Evolutionary conservation across 2,797 vertebrate genomes (phyloP).

Genomic region (Lepus oiostolus): DNA sequence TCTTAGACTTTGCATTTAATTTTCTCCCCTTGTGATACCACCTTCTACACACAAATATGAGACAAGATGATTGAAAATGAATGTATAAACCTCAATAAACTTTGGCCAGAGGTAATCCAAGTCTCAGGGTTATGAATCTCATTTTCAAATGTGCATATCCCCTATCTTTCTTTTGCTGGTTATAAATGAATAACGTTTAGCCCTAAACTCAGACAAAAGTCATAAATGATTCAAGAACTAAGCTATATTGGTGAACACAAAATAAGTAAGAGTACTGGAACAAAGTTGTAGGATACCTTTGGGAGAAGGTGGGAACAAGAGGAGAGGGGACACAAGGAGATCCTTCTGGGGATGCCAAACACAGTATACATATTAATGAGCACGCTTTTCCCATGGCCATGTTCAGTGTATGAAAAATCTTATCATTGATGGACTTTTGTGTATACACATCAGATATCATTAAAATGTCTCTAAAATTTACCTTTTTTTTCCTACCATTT

Average conservation of each 20-base stretch:
- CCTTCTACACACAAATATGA: constrained; percentile 11
- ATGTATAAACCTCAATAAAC: constrained; percentile 32
- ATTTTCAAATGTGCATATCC: constrained; percentile 1
- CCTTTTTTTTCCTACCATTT: not conserved
- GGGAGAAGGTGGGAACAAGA: not conserved
- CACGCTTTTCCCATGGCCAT: not conserved
- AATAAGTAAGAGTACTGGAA: not conserved
- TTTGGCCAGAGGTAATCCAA: constrained; percentile 31
- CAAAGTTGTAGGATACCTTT: not conserved
- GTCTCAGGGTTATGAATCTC: constrained; percentile 24
- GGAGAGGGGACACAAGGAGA: fast-evolving
- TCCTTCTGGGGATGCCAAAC: not conserved
- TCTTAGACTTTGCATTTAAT: constrained; percentile 22
- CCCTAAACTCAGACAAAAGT: constrained; percentile 19
- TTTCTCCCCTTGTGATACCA: not conserved
- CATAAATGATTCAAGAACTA: constrained; percentile 46
- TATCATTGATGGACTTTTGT: not conserved
- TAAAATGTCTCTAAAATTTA: not conserved
- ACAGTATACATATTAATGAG: not conserved
- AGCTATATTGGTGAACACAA: not conserved
- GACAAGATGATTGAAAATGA: constrained; percentile 45
- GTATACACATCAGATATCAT: not conserved
- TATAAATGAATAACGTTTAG: not conserved
- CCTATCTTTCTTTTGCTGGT: constrained; percentile 37
- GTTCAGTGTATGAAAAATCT: not conserved